Conservation (phyloP, 2,113 vertebrate species). For the Caloenas nicobarica region DNA sequence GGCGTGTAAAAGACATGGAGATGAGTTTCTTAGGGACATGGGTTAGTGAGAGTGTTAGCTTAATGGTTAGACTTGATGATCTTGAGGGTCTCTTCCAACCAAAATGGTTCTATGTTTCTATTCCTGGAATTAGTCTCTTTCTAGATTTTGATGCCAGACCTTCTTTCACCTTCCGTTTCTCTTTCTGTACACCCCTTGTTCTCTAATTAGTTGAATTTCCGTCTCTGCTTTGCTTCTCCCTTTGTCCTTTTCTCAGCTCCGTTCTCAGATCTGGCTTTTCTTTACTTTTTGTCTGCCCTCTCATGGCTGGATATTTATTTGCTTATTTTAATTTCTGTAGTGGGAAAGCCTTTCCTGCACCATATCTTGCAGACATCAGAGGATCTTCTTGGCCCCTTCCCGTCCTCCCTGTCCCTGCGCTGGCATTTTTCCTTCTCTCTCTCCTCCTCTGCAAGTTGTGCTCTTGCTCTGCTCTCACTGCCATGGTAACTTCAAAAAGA, state of each 20-base stretch:
- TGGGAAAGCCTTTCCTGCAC: background rate
- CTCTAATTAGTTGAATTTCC: slow-evolving; percentile 7
- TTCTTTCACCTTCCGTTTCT: slow-evolving; percentile 2
- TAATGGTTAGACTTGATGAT: no score
- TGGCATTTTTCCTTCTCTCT: background rate
- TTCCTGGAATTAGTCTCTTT: background rate
- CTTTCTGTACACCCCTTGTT: background rate
- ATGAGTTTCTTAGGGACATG: no score
- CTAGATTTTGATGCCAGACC: background rate
- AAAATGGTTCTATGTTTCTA: no score
- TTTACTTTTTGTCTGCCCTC: slow-evolving; percentile 42
- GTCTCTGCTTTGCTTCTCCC: background rate
- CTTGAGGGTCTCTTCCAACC: no score
- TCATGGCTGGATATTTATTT: slow-evolving; percentile 65
- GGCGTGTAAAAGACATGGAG: no score
- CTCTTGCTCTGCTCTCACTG: slow-evolving; percentile 37
- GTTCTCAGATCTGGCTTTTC: background rate
- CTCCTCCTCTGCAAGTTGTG: background rate
- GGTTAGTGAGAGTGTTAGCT: no score
- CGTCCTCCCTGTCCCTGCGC: background rate
- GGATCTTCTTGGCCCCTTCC: background rate
- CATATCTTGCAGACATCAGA: slow-evolving; percentile 41
- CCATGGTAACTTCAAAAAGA: slow-evolving; percentile 61
- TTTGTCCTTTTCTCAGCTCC: background rate
- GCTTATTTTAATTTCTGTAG: slow-evolving; percentile 36